A percentile compares a stretch with the other conserved stretches of the same genome.
phyloP scores from a whole-genome alignment of 2,797 vertebrate species.

The Syndactyla subalaris region DNA sequence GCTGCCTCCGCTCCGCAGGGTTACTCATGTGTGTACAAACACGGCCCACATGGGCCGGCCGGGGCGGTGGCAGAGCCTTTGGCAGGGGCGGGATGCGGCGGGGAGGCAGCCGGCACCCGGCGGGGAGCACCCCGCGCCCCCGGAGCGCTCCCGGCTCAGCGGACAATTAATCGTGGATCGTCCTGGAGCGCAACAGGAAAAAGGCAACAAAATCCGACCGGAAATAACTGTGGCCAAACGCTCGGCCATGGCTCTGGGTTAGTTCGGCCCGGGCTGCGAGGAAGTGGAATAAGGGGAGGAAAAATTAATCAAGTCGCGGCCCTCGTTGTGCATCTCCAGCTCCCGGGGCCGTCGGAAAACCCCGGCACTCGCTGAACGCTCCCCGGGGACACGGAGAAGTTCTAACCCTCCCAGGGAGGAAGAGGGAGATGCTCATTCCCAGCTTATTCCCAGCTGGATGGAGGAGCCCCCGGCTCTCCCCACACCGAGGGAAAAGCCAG shows the following conservation, averaged over 20 bases:
- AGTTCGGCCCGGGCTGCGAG: not conserved
- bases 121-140: not conserved
- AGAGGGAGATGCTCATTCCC: not conserved
- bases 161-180: not conserved
- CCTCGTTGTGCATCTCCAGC: not conserved
- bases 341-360: not conserved
- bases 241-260: not conserved
- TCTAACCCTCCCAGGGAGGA: not conserved
- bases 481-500: not conserved
- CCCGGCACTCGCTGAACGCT: accelerated
- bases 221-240: conserved; percentile 11
- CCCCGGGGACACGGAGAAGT: not conserved
- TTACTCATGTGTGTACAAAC: not conserved
- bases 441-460: accelerated
- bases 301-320: not conserved
- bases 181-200: not conserved
- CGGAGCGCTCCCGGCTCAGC: not conserved
- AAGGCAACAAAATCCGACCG: not conserved
- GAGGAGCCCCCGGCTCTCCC: not conserved
- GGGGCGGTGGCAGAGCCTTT: not conserved
- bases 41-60: not conserved
- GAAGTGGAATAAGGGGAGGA: conserved; percentile 1
- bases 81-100: not conserved
- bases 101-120: not conserved
- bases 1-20: not conserved